Conservation (phyloP, 1,140 invertebrate species). For the Lucilia cuprina region DNA sequence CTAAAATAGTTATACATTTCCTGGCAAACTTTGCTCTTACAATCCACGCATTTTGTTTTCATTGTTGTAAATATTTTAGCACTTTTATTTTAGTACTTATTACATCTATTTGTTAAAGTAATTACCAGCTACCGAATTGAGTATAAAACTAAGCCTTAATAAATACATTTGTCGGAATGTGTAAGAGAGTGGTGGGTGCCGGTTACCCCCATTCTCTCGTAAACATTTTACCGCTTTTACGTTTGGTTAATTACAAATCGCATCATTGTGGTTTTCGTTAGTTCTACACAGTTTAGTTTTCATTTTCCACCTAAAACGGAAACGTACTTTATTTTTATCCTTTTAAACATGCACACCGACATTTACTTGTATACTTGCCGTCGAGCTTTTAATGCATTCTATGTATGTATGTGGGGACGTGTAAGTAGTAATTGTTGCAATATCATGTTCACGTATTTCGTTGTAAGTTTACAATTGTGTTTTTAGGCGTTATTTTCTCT, state of each 20-base stretch:
- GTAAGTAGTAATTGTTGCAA: background rate
- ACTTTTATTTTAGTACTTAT: constrained; percentile 5
- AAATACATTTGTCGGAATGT: background rate
- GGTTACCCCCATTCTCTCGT: too few relatives aligned
- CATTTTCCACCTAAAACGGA: background rate
- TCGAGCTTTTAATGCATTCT: too few relatives aligned
- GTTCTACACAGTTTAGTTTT: background rate
- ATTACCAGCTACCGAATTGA: background rate
- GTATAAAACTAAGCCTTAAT: background rate
- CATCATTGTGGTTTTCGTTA: background rate
- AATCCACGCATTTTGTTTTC: background rate
- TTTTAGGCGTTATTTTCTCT: background rate
- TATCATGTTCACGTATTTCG: background rate
- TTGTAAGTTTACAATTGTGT: background rate
- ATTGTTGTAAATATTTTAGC: background rate
- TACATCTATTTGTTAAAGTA: constrained; percentile 4
- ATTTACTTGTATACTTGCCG: background rate
- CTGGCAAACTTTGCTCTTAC: too few relatives aligned
- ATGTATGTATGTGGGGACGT: background rate
- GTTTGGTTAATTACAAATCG: constrained; percentile 11
- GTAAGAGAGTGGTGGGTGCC: background rate
- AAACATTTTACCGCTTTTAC: constrained; percentile 14
- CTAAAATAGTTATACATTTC: too few relatives aligned
- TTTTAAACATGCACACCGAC: background rate
- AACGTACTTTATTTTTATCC: background rate